phyloP scores from a whole-genome alignment of 2,888 invertebrate species.

The Ennomos quercinarius region DNA sequence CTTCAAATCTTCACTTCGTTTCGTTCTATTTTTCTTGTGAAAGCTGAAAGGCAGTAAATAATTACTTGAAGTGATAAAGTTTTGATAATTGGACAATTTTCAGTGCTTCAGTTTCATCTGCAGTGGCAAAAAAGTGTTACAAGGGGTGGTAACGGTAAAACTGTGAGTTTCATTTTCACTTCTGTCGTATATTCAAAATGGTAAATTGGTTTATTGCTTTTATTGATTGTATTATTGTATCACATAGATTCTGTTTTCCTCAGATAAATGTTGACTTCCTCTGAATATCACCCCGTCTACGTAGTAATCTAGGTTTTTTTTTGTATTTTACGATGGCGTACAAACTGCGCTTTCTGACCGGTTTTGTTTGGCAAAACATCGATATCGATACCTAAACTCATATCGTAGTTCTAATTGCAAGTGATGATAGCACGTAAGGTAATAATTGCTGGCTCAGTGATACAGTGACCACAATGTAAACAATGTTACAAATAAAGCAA shows the following conservation, averaged over 20 bases:
- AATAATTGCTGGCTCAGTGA: slow-evolving; percentile 4
- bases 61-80: slow-evolving; percentile 47
- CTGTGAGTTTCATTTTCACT: slow-evolving; percentile 26
- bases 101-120: slow-evolving; percentile 34
- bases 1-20: too few relatives aligned
- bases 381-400: slow-evolving; percentile 47
- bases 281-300: not conserved
- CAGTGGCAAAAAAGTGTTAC: slow-evolving; percentile 28
- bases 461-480: not conserved
- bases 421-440: slow-evolving; percentile 35
- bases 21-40: too few relatives aligned
- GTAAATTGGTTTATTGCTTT: not conserved
- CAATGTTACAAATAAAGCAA: too few relatives aligned
- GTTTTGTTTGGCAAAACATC: slow-evolving; percentile 47
- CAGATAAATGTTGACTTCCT: slow-evolving; percentile 5
- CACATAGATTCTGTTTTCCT: slow-evolving; percentile 34
- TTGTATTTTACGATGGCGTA: not conserved
- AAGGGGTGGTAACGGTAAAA: slow-evolving; percentile 12
- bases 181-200: not conserved
- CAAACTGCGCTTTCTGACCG: slow-evolving; percentile 45
- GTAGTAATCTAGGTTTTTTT: not conserved
- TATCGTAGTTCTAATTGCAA: slow-evolving; percentile 45
- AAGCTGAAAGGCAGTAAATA: slow-evolving; percentile 59
- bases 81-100: slow-evolving; percentile 31
- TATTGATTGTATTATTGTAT: slow-evolving; percentile 19